These are phyloP conservation scores for Uria aalge DNA, from an alignment of 2,113 vertebrate species.

Conservation along the genomic window DNA sequence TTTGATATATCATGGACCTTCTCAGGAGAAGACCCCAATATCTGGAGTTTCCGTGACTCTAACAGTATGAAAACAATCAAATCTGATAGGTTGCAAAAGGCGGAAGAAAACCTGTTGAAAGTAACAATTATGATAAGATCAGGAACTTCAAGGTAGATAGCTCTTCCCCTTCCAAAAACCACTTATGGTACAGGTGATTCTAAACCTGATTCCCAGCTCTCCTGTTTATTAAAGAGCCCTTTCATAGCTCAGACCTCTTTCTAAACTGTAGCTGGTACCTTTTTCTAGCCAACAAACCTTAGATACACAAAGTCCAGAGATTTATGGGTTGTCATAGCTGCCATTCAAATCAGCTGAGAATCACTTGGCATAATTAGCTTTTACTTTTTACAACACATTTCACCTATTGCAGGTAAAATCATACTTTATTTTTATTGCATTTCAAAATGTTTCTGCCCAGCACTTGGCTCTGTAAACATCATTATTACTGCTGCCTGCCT, in stretches of 20 bases:
- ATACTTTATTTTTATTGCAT: background rate
- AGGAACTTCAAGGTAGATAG: background rate
- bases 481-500: slow-evolving; percentile 10
- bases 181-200: background rate
- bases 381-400: background rate
- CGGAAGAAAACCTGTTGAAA: background rate
- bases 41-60: background rate
- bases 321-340: background rate
- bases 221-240: background rate
- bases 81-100: background rate
- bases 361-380: background rate
- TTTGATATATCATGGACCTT: background rate
- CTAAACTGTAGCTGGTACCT: background rate
- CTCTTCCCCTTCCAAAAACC: background rate
- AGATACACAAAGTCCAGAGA: background rate
- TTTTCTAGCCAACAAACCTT: background rate
- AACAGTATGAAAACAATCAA: background rate
- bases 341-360: background rate
- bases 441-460: slow-evolving; percentile 13
- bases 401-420: background rate
- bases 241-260: background rate
- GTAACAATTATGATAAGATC: background rate
- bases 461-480: slow-evolving; percentile 8
- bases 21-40: background rate
- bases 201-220: background rate